Conservation (phyloP, 2,113 vertebrate species). For the Thunnus thynnus region DNA sequence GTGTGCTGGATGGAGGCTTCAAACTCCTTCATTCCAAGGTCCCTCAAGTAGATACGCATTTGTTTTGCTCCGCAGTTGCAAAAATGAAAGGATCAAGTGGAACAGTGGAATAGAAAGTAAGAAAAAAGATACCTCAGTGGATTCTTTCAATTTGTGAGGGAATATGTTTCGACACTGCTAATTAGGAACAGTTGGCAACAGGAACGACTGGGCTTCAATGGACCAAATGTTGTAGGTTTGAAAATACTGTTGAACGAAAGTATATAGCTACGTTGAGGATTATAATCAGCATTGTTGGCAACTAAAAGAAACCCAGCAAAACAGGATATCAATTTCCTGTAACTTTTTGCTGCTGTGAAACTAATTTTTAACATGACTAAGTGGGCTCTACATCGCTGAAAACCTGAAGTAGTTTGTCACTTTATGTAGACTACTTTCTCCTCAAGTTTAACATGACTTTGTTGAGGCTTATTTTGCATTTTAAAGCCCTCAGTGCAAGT, state of each 20-base stretch:
- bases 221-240: neutral
- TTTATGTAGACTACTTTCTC: no score
- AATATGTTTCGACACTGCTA: neutral
- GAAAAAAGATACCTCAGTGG: neutral
- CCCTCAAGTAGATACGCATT: constrained; percentile 29
- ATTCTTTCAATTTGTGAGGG: neutral
- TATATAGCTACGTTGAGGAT: no score
- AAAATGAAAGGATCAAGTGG: constrained; percentile 17
- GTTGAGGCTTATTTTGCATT: neutral
- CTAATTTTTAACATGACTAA: neutral
- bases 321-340: neutral
- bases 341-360: neutral
- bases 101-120: neutral
- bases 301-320: neutral
- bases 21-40: constrained; percentile 19
- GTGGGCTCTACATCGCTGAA: neutral
- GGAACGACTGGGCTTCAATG: neutral
- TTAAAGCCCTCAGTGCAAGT: neutral
- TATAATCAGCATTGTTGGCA: neutral
- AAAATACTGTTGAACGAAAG: no score
- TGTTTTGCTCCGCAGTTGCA: constrained; percentile 17
- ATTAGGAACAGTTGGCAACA: neutral
- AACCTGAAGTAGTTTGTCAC: neutral
- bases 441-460: neutral
- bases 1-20: constrained; percentile 8